These are phyloP conservation scores for Timema podura DNA, from an alignment of 2,888 invertebrate species.

Conservation along the genomic window DNA sequence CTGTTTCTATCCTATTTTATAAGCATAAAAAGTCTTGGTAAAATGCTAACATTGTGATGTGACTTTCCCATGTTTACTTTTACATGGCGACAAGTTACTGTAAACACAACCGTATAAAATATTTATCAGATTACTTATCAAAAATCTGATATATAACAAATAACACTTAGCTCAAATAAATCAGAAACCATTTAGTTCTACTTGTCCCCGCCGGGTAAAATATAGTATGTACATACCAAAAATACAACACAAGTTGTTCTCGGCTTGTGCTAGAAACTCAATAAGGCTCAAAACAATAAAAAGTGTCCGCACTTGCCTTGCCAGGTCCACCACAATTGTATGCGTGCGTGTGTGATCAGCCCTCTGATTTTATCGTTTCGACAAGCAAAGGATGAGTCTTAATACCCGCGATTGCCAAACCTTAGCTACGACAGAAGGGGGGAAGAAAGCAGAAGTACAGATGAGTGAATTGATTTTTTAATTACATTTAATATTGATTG, in stretches of 20 bases:
- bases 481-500: too few species aligned
- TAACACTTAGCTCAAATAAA: too few species aligned
- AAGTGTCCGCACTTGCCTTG: conserved; percentile 32
- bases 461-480: conserved; percentile 29
- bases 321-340: conserved; percentile 30
- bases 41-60: too few species aligned
- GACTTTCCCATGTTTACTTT: too few species aligned
- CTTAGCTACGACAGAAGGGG: conserved; percentile 49
- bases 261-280: conserved; percentile 27
- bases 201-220: too few species aligned
- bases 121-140: too few species aligned
- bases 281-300: conserved; percentile 9
- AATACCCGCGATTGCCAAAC: conserved; percentile 46
- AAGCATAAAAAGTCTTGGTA: too few species aligned
- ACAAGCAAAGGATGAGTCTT: conserved; percentile 32
- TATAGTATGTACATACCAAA: background rate
- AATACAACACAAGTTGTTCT: background rate
- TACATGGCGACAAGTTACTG: too few species aligned
- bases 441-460: conserved; percentile 42
- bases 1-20: too few species aligned
- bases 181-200: too few species aligned
- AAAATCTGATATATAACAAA: too few species aligned
- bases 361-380: conserved; percentile 28
- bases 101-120: too few species aligned
- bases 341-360: conserved; percentile 26